These are phyloP conservation scores for Mormyrus proboscirostris DNA, from an alignment of 2,797 vertebrate genomes.

Conservation along the genomic window DNA sequence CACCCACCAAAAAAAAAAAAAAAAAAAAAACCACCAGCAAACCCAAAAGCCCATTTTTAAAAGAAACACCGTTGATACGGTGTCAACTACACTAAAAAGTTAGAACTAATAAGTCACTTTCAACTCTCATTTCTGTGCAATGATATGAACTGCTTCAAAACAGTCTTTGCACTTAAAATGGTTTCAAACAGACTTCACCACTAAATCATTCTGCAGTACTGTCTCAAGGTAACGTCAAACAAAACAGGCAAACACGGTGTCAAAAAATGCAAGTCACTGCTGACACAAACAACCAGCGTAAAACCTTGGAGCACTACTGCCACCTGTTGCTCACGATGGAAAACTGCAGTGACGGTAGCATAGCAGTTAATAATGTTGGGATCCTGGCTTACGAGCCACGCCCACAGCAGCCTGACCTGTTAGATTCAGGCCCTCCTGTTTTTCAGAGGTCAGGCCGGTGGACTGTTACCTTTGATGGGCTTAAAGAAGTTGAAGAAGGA, in stretches of 20 bases:
- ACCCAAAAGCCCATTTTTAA: neutral
- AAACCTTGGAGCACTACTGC: neutral
- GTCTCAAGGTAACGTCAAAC: neutral
- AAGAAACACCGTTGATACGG: neutral
- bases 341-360: neutral
- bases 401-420: neutral
- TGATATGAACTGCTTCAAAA: neutral
- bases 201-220: neutral
- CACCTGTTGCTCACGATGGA: neutral
- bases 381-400: neutral
- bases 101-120: neutral
- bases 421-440: neutral
- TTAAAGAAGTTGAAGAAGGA: conserved; percentile 78
- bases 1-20: neutral
- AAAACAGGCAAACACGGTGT: neutral
- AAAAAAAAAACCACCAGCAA: neutral
- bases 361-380: neutral
- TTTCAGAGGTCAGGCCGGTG: neutral
- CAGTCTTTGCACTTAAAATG: neutral
- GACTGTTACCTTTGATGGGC: conserved; percentile 64
- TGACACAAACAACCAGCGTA: neutral
- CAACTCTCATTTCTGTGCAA: neutral
- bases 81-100: neutral
- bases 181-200: neutral
- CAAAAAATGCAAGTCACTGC: neutral